phyloP scores from a whole-genome alignment of 2,888 invertebrate species.

The Andrena bucephala region DNA sequence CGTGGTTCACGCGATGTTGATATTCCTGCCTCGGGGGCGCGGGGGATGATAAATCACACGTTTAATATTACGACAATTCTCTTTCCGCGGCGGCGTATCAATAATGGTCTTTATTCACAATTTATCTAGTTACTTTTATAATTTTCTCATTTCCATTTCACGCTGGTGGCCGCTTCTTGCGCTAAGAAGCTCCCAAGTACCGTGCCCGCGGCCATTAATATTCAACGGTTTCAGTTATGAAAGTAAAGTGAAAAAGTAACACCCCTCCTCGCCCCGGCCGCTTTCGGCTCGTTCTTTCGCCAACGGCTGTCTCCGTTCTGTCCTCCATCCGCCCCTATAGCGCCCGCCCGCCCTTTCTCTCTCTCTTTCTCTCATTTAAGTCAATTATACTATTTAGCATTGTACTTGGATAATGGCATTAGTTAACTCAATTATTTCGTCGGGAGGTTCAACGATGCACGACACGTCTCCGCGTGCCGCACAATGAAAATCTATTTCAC shows the following conservation, averaged over 20 bases:
- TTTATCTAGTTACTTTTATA: constrained; percentile 82
- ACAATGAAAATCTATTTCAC: constrained; percentile 60
- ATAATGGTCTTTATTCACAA: constrained; percentile 79
- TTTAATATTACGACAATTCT: constrained; percentile 63
- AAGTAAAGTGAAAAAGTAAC: constrained; percentile 85
- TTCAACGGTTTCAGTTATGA: constrained; percentile 84
- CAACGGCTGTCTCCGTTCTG: constrained; percentile 11
- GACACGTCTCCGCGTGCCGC: constrained; percentile 50
- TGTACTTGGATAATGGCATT: constrained; percentile 78
- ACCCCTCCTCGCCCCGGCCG: constrained; percentile 48
- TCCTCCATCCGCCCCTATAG: constrained; percentile 1
- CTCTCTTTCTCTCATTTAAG: constrained; percentile 70
- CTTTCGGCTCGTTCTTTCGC: constrained; percentile 45
- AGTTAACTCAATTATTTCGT: constrained; percentile 78
- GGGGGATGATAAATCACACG: constrained; percentile 54
- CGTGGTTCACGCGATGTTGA: constrained; percentile 27
- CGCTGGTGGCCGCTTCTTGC: constrained; percentile 71
- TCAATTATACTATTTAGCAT: constrained; percentile 82
- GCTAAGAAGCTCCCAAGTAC: constrained; percentile 78
- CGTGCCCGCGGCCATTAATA: constrained; percentile 82
- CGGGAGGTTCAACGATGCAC: constrained; percentile 59
- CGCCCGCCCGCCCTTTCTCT: not conserved
- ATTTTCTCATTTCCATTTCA: constrained; percentile 82
- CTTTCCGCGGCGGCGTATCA: constrained; percentile 71
- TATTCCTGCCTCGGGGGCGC: constrained; percentile 6